phyloP scores from a whole-genome alignment of 2,113 vertebrate species.

The Cinclus mexicanus region DNA sequence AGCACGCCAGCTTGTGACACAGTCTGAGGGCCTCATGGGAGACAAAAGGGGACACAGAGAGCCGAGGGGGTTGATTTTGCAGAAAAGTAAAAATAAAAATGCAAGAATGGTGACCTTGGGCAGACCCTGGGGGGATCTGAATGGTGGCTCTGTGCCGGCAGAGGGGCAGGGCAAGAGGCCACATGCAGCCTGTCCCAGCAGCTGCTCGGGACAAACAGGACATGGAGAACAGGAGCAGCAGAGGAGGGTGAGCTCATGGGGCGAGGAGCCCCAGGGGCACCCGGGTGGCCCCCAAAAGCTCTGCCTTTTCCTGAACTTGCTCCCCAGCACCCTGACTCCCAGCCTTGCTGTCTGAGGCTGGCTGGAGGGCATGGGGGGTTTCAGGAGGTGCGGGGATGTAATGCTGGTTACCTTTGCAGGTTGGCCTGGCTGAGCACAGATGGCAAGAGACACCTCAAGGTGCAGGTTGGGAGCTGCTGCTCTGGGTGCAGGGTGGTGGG shows the following conservation, averaged over 20 bases:
- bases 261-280: background rate
- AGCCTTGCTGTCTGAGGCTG: background rate
- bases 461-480: background rate
- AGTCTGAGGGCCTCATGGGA: background rate
- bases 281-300: background rate
- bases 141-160: slow-evolving; percentile 44
- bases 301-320: background rate
- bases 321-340: background rate
- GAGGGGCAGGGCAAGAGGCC: slow-evolving; percentile 20
- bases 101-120: slow-evolving; percentile 32
- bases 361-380: background rate
- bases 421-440: background rate
- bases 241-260: background rate
- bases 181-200: background rate
- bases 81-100: slow-evolving; percentile 28
- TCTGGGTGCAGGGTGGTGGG: no score
- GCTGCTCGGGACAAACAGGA: background rate
- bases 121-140: slow-evolving; percentile 5
- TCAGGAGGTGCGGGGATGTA: background rate
- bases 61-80: background rate
- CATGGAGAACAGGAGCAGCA: background rate
- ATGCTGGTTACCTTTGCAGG: background rate
- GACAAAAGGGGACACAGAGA: background rate
- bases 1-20: background rate
- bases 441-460: background rate